These are phyloP conservation scores for Chalcis sispes DNA, from an alignment of 2,888 invertebrate genomes.

Conservation along the genomic window DNA sequence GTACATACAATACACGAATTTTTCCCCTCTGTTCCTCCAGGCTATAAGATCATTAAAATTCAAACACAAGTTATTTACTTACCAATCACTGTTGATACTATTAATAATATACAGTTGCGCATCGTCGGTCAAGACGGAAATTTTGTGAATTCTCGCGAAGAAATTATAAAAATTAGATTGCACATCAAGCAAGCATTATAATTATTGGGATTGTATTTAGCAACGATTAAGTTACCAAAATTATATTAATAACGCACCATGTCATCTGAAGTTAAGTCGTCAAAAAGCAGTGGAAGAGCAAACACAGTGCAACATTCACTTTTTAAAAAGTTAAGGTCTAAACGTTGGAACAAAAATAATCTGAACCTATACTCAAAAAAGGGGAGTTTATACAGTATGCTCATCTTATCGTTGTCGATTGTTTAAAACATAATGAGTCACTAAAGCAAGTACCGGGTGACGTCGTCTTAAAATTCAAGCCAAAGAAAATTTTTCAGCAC, in stretches of 20 bases:
- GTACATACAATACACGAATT: conserved; percentile 51
- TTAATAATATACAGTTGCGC: not conserved
- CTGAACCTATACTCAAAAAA: no score
- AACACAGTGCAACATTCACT: not conserved
- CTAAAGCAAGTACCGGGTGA: no score
- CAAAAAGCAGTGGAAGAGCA: not conserved
- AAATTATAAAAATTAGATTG: not conserved
- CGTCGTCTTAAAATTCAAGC: no score
- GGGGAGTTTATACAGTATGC: no score
- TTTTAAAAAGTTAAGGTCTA: not conserved
- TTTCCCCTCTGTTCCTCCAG: conserved; percentile 28
- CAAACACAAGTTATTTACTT: not conserved
- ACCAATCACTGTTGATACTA: not conserved
- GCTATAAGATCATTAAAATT: conserved; percentile 1
- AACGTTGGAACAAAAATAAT: no score
- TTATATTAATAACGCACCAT: not conserved
- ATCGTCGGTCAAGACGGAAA: no score
- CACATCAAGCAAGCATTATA: not conserved
- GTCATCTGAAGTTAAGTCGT: not conserved
- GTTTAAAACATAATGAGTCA: no score
- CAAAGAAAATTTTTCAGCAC: no score
- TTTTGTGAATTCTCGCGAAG: not conserved
- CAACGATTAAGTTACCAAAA: not conserved
- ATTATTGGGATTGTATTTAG: not conserved
- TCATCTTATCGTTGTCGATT: no score